Evolutionary conservation across 2,888 invertebrate species (phyloP), one percentile per base, ranked within the genome.

Genomic region (Oscheius sp.): DNA sequence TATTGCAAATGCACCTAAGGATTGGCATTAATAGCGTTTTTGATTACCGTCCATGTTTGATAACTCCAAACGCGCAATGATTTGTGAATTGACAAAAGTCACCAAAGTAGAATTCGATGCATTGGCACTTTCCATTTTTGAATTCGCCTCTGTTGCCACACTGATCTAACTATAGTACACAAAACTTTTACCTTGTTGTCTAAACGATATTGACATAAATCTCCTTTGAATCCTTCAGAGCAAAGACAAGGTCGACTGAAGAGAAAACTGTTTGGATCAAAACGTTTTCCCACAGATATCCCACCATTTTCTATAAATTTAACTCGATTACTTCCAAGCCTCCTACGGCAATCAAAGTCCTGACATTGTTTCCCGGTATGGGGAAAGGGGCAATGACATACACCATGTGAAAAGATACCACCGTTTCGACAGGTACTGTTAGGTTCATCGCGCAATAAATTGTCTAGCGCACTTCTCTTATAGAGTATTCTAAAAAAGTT

Each of bases 51-150:
- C 83, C 83, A 26, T 80, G 72, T 32, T 68, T 74, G 20, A 80
- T 56, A 9, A 50, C 65, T 22, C 82, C 83, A 47, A 78, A 70
- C 17, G 74, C 72, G 59, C 83, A 83, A 47, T 69, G 70, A 30
- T 75, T 75, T 6, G 81, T 82, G 65, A 81, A 83, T 68, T 83
- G 83, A 56, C 83, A 83, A 32, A 73, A 68, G 38, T 77, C 75
- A 14, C 83, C 83, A 63, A 83, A 83, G 68, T 77, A 82, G 50
- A 66, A 77, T 1, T 80, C 83, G 17, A 81, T 74, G 64, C 83
- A 83, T 20, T 73, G 71, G 51, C 83, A 83, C 14, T 68, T 68
- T 17, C 76, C 77, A 41, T 70, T 70, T 41, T 72, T 74, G 75
- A 80, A 83, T 62, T 82, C 78, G 14, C 83, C 83, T 17, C 74